These are phyloP conservation scores for Lasiurus borealis DNA, from an alignment of 2,113 vertebrate genomes.

Conservation along the genomic window DNA sequence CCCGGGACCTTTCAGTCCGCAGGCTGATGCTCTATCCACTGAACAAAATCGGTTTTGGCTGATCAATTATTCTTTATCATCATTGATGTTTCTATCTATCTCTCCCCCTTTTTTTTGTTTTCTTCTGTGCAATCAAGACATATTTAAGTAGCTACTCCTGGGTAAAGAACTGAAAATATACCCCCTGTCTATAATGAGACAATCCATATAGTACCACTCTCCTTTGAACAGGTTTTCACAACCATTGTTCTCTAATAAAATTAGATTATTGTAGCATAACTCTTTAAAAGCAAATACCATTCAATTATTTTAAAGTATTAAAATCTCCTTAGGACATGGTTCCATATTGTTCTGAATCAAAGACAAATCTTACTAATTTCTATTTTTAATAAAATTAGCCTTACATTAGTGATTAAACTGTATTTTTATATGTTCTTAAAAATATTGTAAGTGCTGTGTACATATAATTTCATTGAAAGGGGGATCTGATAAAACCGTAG, in stretches of 20 bases:
- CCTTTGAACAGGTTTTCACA: not conserved
- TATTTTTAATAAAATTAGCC: not conserved
- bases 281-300: not conserved
- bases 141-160: too few relatives aligned
- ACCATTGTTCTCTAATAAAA: not conserved
- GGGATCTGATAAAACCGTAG: not conserved
- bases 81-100: too few relatives aligned
- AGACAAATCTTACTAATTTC: not conserved
- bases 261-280: not conserved
- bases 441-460: not conserved
- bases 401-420: not conserved
- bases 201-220: too few relatives aligned
- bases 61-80: too few relatives aligned
- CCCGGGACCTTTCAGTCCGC: too few relatives aligned
- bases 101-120: too few relatives aligned
- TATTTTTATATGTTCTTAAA: not conserved
- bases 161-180: too few relatives aligned
- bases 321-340: not conserved
- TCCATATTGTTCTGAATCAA: constrained; percentile 6
- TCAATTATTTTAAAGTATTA: not conserved
- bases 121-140: too few relatives aligned
- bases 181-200: too few relatives aligned
- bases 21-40: too few relatives aligned
- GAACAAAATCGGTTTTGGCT: too few relatives aligned
- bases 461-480: not conserved